These are phyloP conservation scores for Acanthurus lineatus DNA, from an alignment of 2,797 vertebrate species.

Conservation along the genomic window DNA sequence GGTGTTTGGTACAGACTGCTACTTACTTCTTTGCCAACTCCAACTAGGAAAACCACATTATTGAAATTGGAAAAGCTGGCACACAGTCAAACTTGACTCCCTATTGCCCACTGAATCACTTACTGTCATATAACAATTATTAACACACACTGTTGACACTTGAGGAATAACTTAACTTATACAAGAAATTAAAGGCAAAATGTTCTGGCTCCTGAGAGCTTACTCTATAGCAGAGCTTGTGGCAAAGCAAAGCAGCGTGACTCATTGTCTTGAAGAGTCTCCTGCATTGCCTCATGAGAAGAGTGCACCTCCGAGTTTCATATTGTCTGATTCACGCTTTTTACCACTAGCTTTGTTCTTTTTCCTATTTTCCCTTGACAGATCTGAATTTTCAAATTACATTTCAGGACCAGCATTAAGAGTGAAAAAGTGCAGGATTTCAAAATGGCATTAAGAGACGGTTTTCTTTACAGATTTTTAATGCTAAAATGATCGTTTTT, in stretches of 20 bases:
- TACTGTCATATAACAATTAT: slow-evolving; percentile 76
- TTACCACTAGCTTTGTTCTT: slow-evolving; percentile 42
- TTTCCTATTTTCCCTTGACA: slow-evolving; percentile 42
- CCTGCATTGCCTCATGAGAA: slow-evolving; percentile 46
- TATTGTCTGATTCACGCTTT: slow-evolving; percentile 53
- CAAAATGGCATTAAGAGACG: slow-evolving; percentile 31
- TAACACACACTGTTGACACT: slow-evolving; percentile 69
- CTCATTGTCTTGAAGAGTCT: slow-evolving; percentile 65
- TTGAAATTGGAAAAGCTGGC: slow-evolving; percentile 68
- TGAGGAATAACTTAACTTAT: slow-evolving; percentile 64
- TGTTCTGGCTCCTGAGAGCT: slow-evolving; percentile 53
- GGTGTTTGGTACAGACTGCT: slow-evolving; percentile 42
- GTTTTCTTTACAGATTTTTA: slow-evolving; percentile 50
- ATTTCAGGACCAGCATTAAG: slow-evolving; percentile 47
- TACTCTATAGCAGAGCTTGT: slow-evolving; percentile 59
- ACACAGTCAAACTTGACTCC: slow-evolving; percentile 47
- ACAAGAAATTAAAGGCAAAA: slow-evolving; percentile 61
- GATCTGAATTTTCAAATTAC: slow-evolving; percentile 61
- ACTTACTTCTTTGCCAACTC: slow-evolving; percentile 57
- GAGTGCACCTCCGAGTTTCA: slow-evolving; percentile 56
- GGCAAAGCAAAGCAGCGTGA: slow-evolving; percentile 63
- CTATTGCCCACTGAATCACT: slow-evolving; percentile 55
- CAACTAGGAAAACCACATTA: slow-evolving; percentile 62
- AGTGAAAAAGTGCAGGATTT: slow-evolving; percentile 27
- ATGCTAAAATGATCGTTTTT: slow-evolving; percentile 52